Evolutionary conservation across 2,888 invertebrate genomes (phyloP).

Genomic region (Hirudinaria manillensis): DNA sequence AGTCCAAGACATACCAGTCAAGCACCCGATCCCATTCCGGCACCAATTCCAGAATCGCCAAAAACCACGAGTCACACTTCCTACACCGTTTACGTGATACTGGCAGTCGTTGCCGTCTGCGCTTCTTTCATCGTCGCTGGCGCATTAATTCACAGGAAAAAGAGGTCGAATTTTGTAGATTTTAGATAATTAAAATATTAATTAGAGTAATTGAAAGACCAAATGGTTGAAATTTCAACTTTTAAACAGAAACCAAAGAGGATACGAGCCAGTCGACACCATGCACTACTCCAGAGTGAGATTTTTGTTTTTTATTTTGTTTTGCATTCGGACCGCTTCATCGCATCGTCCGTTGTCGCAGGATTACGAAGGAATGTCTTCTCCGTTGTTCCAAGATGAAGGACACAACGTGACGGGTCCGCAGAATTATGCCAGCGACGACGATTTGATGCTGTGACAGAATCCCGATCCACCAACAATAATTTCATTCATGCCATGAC

Average conservation of each 20-base stretch:
- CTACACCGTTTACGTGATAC: neutral
- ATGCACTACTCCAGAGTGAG: neutral
- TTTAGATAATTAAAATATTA: no score
- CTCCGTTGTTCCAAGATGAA: neutral
- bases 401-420: neutral
- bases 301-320: neutral
- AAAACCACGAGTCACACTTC: neutral
- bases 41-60: neutral
- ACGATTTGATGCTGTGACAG: constrained; percentile 3
- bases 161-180: neutral
- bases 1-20: neutral
- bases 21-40: neutral
- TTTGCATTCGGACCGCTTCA: no score
- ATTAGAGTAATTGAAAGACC: no score
- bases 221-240: neutral
- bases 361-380: constrained; percentile 2
- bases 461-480: neutral
- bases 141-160: neutral
- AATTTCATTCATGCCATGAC: no score
- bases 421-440: constrained; percentile 2
- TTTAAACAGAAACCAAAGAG: neutral
- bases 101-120: constrained; percentile 2
- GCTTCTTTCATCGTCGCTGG: neutral
- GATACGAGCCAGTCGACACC: neutral
- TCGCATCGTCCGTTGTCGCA: neutral